These are phyloP conservation scores for Pseudorhombus dupliciocellatus DNA, from an alignment of 2,113 vertebrate species.

Conservation along the genomic window DNA sequence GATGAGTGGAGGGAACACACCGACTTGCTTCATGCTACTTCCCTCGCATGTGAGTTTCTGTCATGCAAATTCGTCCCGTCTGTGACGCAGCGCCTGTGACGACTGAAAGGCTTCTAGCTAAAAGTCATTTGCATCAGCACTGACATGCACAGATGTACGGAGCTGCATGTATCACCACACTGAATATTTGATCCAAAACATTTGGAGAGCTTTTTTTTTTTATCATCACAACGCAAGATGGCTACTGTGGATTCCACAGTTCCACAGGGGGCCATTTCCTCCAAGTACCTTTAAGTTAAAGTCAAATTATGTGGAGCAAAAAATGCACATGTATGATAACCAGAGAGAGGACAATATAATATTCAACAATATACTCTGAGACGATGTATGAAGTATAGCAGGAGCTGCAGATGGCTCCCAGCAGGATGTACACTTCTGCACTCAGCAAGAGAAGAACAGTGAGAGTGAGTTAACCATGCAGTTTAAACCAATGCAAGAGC, in stretches of 20 bases:
- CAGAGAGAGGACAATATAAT: neutral
- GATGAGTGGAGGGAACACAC: conserved; percentile 14
- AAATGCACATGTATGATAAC: neutral
- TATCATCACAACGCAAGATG: neutral
- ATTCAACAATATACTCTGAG: neutral
- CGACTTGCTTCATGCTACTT: conserved; percentile 19
- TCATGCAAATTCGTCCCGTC: conserved; percentile 19
- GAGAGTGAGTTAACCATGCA: neutral
- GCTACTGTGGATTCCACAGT: neutral
- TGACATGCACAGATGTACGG: neutral
- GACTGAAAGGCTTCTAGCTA: neutral
- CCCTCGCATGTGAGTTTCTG: conserved; percentile 9
- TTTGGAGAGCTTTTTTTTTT: neutral
- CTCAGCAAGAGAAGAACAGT: neutral
- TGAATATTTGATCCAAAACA: conserved; percentile 21
- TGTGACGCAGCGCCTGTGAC: conserved; percentile 8
- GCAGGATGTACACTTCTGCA: neutral
- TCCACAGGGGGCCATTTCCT: neutral
- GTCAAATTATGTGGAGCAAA: neutral
- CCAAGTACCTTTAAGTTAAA: neutral
- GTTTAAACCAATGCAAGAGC: neutral
- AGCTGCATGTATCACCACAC: neutral
- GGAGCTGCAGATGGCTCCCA: neutral
- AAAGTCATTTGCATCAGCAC: conserved; percentile 12
- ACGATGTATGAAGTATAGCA: neutral